phyloP scores from a whole-genome alignment of 2,888 invertebrate genomes.

The Saturnia pavonia region DNA sequence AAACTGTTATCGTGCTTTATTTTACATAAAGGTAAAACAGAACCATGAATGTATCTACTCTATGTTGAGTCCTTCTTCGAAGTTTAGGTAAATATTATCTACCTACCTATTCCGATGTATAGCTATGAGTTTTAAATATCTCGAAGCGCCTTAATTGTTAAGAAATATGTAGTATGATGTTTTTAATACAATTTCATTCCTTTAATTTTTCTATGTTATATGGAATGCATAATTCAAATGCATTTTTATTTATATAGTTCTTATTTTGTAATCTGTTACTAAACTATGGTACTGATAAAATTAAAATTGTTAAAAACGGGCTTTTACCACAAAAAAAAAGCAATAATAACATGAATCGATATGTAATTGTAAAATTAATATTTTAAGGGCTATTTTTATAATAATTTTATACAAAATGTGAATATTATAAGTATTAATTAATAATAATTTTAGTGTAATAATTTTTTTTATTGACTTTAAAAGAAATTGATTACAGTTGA shows the following conservation, averaged over 20 bases:
- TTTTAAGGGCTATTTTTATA: constrained; percentile 9
- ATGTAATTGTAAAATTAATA: not conserved
- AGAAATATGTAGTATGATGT: not conserved
- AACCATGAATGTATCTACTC: too few relatives aligned
- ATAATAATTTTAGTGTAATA: not conserved
- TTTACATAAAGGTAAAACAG: too few relatives aligned
- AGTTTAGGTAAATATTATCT: too few relatives aligned
- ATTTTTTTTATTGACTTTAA: not conserved
- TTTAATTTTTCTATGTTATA: not conserved
- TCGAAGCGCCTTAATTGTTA: not conserved
- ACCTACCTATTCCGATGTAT: too few relatives aligned
- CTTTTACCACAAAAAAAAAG: not conserved
- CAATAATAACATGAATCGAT: not conserved
- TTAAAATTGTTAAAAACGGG: not conserved
- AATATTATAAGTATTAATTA: constrained; percentile 3
- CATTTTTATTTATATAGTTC: not conserved
- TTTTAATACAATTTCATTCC: not conserved
- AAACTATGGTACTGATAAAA: not conserved
- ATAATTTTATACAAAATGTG: not conserved
- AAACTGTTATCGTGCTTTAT: too few relatives aligned
- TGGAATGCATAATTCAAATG: not conserved
- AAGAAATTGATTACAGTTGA: not conserved
- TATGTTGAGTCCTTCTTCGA: too few relatives aligned
- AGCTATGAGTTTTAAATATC: not conserved
- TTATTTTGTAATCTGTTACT: not conserved